These are phyloP conservation scores for Mareca strepera DNA, from an alignment of 2,797 vertebrate species.

Conservation along the genomic window DNA sequence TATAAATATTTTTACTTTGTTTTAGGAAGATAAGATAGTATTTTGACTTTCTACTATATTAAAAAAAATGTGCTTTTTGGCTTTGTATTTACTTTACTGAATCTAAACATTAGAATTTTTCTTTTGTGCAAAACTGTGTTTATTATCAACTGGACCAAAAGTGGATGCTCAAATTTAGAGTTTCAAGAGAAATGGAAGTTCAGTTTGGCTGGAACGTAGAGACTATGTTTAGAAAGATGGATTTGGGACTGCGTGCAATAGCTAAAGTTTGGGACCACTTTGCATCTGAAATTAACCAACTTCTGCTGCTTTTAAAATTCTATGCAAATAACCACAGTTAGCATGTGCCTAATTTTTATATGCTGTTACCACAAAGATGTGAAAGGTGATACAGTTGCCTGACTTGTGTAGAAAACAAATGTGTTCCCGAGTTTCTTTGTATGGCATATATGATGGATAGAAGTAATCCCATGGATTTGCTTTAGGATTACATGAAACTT, in stretches of 20 bases:
- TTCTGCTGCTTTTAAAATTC: background rate
- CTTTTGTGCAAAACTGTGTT: background rate
- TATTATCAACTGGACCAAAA: background rate
- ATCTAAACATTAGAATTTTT: background rate
- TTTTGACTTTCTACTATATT: background rate
- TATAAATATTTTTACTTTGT: background rate
- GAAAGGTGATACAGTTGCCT: background rate
- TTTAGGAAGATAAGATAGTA: background rate
- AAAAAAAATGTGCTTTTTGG: background rate
- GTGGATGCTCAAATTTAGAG: background rate
- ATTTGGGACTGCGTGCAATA: background rate
- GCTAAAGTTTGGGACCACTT: background rate
- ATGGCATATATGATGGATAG: accelerated
- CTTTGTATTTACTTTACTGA: background rate
- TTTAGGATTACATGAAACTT: background rate
- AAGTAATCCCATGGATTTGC: background rate
- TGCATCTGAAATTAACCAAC: background rate
- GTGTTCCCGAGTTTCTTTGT: background rate
- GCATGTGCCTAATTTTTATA: background rate
- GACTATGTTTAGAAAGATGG: background rate
- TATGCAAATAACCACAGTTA: background rate
- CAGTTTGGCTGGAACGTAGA: background rate
- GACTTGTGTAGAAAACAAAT: background rate
- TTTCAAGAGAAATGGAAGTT: background rate
- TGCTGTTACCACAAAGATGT: background rate